phyloP scores from a whole-genome alignment of 2,797 vertebrate species.

The Chaetodon trifasciatus region DNA sequence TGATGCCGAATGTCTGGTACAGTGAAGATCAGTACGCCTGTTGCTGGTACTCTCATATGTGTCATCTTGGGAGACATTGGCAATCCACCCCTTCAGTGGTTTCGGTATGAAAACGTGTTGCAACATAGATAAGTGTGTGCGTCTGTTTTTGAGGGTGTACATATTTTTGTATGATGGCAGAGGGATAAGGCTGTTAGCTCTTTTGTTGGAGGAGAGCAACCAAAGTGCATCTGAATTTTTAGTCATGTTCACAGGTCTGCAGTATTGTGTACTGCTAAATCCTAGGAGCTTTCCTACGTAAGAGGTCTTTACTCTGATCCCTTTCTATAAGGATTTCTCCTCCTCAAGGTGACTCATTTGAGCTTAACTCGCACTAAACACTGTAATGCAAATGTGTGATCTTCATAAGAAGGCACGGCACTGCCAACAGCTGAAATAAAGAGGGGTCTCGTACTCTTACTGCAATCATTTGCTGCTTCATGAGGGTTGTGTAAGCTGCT shows the following conservation, averaged over 20 bases:
- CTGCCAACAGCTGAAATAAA: conserved; percentile 17
- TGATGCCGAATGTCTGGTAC: too few species aligned
- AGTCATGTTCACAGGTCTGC: neutral
- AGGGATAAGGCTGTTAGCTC: neutral
- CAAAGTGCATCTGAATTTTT: neutral
- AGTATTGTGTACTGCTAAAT: conserved; percentile 4
- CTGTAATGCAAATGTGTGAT: neutral
- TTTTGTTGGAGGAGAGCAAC: conserved; percentile 8
- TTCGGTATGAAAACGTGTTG: neutral
- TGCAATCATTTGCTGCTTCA: conserved; percentile 55
- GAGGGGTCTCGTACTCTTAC: conserved; percentile 33
- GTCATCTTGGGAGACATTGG: too few species aligned
- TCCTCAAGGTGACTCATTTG: conserved; percentile 15
- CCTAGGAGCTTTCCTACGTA: neutral
- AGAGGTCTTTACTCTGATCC: neutral
- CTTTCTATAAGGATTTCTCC: neutral
- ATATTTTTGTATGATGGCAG: conserved; percentile 11
- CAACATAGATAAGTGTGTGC: conserved; percentile 30
- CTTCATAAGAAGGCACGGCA: conserved; percentile 7
- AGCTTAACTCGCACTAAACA: neutral
- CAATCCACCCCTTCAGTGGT: too few species aligned
- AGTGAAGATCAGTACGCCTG: too few species aligned
- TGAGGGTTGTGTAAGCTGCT: conserved; percentile 53
- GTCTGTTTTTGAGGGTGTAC: conserved; percentile 25
- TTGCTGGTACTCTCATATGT: too few species aligned